Evolutionary conservation across 2,113 vertebrate genomes (phyloP).

Genomic region (Amphiprion ocellaris): DNA sequence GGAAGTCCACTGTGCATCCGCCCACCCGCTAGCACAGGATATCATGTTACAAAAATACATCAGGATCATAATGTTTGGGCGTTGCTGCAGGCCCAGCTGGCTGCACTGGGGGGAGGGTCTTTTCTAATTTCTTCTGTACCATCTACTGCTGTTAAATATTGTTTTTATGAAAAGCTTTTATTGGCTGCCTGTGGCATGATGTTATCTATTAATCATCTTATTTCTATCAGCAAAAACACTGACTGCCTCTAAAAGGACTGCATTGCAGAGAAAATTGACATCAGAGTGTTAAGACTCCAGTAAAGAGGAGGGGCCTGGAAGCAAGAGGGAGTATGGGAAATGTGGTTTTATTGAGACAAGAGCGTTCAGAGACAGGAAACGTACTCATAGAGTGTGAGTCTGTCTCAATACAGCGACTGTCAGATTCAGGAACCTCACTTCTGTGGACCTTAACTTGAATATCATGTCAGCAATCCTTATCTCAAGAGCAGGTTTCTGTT

Average conservation of each 20-base stretch:
- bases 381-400: background rate
- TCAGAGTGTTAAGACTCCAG: background rate
- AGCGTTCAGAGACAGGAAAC: background rate
- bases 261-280: conserved; percentile 25
- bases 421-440: background rate
- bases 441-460: background rate
- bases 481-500: too few relatives aligned
- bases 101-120: background rate
- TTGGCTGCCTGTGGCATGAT: too few relatives aligned
- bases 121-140: background rate
- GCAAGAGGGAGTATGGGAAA: conserved; percentile 33
- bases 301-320: background rate
- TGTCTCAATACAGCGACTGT: background rate
- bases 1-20: conserved; percentile 36
- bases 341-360: conserved; percentile 17
- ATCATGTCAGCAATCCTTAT: too few relatives aligned
- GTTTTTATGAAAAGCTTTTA: too few relatives aligned
- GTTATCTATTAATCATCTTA: too few relatives aligned
- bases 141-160: background rate
- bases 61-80: background rate
- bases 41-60: conserved; percentile 43
- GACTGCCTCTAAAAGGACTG: background rate
- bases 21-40: conserved; percentile 8
- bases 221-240: background rate
- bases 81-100: conserved; percentile 11